Percentiles rank a stretch among this genome's conserved stretches.
These are phyloP conservation scores for Sinocyclocheilus rhinocerous DNA, from an alignment of 2,113 vertebrate species.

Conservation along the genomic window DNA sequence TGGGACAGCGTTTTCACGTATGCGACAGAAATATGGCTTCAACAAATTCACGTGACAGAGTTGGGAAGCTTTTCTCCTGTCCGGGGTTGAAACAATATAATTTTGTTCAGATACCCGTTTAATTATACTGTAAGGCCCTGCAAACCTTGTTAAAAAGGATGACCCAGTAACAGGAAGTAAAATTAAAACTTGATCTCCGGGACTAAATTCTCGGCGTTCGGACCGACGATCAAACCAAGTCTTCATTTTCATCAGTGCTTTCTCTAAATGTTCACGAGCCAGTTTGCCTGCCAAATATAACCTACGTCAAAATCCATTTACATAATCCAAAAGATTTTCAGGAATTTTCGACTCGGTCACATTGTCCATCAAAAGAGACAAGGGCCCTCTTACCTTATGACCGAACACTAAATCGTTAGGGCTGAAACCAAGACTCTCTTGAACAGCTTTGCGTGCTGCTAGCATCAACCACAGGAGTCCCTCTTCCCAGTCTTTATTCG, in stretches of 20 bases:
- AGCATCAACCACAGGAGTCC: conserved; percentile 23
- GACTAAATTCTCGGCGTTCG: neutral
- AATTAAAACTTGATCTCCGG: conserved; percentile 14
- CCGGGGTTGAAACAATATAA: too few species aligned
- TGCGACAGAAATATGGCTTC: too few species aligned
- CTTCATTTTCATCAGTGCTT: neutral
- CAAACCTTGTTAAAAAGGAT: too few species aligned
- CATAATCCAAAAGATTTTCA: neutral
- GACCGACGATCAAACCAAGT: neutral
- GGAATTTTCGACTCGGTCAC: neutral
- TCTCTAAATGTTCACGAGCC: neutral
- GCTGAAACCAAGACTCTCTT: conserved; percentile 17
- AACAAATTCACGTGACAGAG: neutral
- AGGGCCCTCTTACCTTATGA: neutral
- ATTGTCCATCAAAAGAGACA: too few species aligned
- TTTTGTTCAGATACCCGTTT: too few species aligned
- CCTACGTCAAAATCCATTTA: neutral
- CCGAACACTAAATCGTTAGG: conserved; percentile 24
- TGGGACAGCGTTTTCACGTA: too few species aligned
- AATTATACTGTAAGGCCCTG: too few species aligned
- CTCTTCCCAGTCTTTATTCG: conserved; percentile 11
- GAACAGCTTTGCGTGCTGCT: neutral
- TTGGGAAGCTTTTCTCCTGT: too few species aligned
- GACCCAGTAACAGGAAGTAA: too few species aligned
- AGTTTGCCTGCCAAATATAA: neutral